phyloP scores from a whole-genome alignment of 2,113 vertebrate species.

The Smithornis capensis region DNA sequence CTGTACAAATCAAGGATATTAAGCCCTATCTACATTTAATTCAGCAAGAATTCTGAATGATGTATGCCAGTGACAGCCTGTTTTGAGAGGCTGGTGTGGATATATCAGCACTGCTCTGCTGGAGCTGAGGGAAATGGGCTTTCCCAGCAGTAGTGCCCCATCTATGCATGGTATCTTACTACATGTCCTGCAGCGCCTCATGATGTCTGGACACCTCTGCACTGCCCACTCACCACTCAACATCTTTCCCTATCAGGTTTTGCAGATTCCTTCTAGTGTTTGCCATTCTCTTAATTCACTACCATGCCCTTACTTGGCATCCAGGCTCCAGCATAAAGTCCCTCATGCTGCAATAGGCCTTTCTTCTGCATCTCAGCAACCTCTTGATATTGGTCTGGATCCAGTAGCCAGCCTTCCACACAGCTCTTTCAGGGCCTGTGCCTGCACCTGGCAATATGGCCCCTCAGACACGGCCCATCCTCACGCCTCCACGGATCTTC shows the following conservation, averaged over 20 bases:
- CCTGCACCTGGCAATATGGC: background rate
- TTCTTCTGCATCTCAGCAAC: background rate
- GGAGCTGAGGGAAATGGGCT: background rate
- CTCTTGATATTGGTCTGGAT: background rate
- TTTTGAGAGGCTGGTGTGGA: background rate
- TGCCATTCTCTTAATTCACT: background rate
- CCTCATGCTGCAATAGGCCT: background rate
- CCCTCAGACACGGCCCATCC: background rate
- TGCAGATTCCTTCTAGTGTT: background rate
- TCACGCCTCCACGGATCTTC: background rate
- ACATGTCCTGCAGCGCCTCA: background rate
- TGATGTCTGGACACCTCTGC: background rate
- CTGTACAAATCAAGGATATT: background rate
- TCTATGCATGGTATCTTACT: background rate
- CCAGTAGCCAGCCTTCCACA: background rate
- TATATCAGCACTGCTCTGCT: background rate
- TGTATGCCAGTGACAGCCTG: background rate
- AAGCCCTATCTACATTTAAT: background rate
- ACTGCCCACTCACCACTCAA: rapidly evolving
- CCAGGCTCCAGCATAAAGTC: background rate
- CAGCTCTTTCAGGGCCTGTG: background rate
- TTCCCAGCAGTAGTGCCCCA: background rate
- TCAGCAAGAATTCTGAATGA: background rate
- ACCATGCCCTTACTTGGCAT: background rate
- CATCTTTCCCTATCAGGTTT: background rate